phyloP scores from a whole-genome alignment of 2,113 vertebrate genomes.

The Psophia crepitans region DNA sequence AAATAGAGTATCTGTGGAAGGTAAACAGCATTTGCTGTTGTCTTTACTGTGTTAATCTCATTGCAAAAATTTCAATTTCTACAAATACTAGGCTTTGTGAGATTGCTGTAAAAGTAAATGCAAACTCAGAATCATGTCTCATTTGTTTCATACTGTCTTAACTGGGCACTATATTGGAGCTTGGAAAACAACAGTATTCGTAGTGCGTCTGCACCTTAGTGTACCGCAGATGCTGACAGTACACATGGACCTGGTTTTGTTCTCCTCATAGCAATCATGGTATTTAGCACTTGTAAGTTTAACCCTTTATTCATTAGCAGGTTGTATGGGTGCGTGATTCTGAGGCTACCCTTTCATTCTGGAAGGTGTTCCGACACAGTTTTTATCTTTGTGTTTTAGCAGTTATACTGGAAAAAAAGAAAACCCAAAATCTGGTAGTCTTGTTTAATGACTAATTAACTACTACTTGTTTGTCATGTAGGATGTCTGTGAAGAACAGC shows the following conservation, averaged over 20 bases:
- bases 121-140: neutral
- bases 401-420: neutral
- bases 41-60: neutral
- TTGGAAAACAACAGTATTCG: neutral
- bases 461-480: neutral
- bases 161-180: neutral
- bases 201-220: neutral
- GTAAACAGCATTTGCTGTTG: neutral
- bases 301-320: neutral
- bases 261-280: neutral
- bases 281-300: neutral
- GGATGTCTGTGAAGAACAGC: neutral
- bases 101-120: constrained; percentile 26
- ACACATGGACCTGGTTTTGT: neutral
- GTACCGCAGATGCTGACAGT: neutral
- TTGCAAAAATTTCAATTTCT: neutral
- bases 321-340: neutral
- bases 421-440: neutral
- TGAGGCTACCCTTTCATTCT: neutral
- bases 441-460: neutral
- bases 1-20: neutral
- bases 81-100: neutral
- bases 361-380: neutral
- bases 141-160: constrained; percentile 1
- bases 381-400: constrained; percentile 10